Evolutionary conservation across 2,888 invertebrate genomes (phyloP), one percentile per base, ranked within the genome.

Genomic region (Lasius platythorax): DNA sequence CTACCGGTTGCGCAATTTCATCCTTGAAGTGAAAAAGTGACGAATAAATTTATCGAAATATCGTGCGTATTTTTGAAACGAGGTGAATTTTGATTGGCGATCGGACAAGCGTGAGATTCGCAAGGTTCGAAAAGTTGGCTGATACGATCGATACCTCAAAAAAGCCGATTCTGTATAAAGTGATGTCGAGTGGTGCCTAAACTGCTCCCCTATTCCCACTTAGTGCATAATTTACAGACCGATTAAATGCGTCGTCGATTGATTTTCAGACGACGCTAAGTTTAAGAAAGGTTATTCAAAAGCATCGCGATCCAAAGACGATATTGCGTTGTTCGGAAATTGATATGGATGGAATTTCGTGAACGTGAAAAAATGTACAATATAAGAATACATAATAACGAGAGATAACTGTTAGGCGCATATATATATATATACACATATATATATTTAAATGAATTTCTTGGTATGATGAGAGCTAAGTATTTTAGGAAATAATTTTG

Each of bases 151-250:
- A 68, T 68, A 33, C 56, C 43, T 40, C 58, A 33, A 6, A 53
- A 40, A n/a, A 43, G 23, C 23, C n/a, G 33, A 68, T 23, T 40
- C 6, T 81, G n/a, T 86, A 73, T 53, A 66, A 82, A 87, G 86
- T 85, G 84, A 87, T 30, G 53, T 90, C 28, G 81, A 87, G 79
- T 84, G 85, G 76, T 85, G 87, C 87, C 85, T 87, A 84, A 72
- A 82, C 66, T 76, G 83, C 67, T 53, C 50, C 61, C 53, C 63
- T 83, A 83, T 76, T 18, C 66, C 33, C 4, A 74, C n/a, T 28
- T 61, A 40, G 8, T 58, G 28, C 9, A 46, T 67, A 76, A 58
- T 70, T 8, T 15, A 40, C 3, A 66, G 9, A 9, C 15, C 5
- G n/a, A 53, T 67, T 53, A 56, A 56, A 53, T 0, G 15, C 33